These are phyloP conservation scores for Helobdella robusta DNA, from an alignment of 2,888 invertebrate species.

Conservation along the genomic window DNA sequence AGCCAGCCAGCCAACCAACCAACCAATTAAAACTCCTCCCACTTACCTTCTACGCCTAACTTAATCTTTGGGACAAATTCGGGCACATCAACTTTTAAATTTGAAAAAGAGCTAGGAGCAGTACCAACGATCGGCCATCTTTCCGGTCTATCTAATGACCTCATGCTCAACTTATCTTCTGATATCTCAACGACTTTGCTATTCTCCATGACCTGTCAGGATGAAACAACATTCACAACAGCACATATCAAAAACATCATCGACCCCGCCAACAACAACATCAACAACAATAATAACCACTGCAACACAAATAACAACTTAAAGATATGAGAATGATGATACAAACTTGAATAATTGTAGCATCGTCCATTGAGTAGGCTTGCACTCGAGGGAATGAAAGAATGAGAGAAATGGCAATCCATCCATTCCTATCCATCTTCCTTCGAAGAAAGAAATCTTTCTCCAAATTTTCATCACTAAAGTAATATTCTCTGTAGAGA, in stretches of 20 bases:
- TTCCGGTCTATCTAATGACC: slow-evolving; percentile 67
- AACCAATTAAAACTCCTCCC: not conserved
- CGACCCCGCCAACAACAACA: no score
- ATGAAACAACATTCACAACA: not conserved
- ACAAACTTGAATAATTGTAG: slow-evolving; percentile 64
- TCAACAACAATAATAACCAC: no score
- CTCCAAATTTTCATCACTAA: slow-evolving; percentile 86
- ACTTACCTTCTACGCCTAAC: no score
- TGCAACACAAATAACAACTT: no score
- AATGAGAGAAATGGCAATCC: slow-evolving; percentile 80
- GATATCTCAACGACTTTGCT: slow-evolving; percentile 74
- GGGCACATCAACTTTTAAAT: slow-evolving; percentile 72
- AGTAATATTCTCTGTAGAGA: slow-evolving; percentile 89
- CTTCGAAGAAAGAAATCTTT: slow-evolving; percentile 90
- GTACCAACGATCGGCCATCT: slow-evolving; percentile 65
- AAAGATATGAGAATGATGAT: not conserved
- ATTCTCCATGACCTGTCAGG: slow-evolving; percentile 59
- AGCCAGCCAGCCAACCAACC: not conserved
- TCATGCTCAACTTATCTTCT: slow-evolving; percentile 63
- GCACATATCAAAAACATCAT: no score
- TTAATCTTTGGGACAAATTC: slow-evolving; percentile 65
- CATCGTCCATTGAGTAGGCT: slow-evolving; percentile 72
- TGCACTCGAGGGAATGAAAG: slow-evolving; percentile 91
- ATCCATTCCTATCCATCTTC: slow-evolving; percentile 91
- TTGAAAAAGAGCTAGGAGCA: slow-evolving; percentile 36